Conservation (phyloP, 2,113 vertebrate genomes). For the Gallinago undulata region DNA sequence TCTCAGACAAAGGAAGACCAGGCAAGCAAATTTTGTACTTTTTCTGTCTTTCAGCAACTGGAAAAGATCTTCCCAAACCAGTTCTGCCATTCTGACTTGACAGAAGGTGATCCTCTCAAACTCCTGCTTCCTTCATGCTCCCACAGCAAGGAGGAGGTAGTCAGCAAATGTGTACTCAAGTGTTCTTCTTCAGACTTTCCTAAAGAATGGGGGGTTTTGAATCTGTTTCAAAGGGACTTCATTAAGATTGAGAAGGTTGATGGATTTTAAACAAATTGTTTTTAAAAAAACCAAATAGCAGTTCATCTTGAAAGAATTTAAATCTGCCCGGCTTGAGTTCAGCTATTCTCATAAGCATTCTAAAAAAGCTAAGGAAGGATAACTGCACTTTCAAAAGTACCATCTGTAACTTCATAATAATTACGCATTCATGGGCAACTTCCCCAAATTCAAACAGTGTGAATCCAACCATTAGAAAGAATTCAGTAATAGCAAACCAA, state of each 20-base stretch:
- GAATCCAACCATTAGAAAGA: conserved; percentile 1
- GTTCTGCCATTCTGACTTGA: background rate
- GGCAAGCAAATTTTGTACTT: background rate
- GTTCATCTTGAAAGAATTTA: background rate
- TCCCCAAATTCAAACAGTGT: background rate
- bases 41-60: background rate
- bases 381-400: background rate
- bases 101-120: conserved; percentile 4
- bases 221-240: background rate
- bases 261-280: background rate
- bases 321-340: background rate
- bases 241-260: background rate
- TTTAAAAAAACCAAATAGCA: background rate
- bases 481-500: conserved; percentile 15
- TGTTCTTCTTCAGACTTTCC: background rate
- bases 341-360: background rate
- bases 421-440: background rate
- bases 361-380: background rate
- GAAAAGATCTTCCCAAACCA: background rate
- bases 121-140: conserved; percentile 28
- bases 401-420: background rate
- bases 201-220: background rate
- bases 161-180: background rate
- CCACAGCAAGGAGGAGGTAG: background rate
- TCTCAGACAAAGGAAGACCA: conserved; percentile 34